Conservation (phyloP, 2,113 vertebrate species). For the Ciconia stormi region DNA sequence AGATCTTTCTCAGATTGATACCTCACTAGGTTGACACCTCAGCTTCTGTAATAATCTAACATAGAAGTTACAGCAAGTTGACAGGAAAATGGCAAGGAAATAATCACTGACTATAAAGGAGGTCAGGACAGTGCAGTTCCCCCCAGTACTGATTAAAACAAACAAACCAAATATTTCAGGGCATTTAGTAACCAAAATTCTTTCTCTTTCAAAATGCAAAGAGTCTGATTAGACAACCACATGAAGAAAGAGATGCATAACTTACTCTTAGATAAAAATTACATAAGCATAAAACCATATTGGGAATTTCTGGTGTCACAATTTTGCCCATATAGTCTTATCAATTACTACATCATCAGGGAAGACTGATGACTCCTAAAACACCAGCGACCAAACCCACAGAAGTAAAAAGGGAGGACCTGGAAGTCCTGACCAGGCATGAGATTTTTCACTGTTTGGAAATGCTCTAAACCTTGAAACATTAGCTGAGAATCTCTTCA, state of each 20-base stretch:
- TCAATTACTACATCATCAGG: neutral
- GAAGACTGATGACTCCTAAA: neutral
- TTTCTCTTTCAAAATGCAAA: neutral
- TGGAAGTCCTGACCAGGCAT: neutral
- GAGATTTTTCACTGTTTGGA: neutral
- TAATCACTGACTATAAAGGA: neutral
- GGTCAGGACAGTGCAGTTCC: neutral
- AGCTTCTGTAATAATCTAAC: neutral
- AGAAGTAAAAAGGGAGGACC: neutral
- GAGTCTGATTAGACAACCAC: neutral
- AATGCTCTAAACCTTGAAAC: neutral
- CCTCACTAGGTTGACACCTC: neutral
- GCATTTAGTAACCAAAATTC: neutral
- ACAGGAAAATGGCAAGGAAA: neutral
- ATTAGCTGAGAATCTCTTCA: neutral
- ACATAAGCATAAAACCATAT: neutral
- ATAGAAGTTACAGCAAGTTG: neutral
- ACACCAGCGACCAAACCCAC: neutral
- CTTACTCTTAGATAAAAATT: neutral
- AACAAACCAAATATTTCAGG: neutral
- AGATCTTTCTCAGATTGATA: neutral
- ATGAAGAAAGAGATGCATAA: neutral
- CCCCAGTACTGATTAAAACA: neutral
- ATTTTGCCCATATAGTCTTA: neutral
- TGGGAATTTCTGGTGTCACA: neutral